Evolutionary conservation across 2,113 vertebrate genomes (phyloP).

Genomic region (Sterrhoptilus dennistouni): DNA sequence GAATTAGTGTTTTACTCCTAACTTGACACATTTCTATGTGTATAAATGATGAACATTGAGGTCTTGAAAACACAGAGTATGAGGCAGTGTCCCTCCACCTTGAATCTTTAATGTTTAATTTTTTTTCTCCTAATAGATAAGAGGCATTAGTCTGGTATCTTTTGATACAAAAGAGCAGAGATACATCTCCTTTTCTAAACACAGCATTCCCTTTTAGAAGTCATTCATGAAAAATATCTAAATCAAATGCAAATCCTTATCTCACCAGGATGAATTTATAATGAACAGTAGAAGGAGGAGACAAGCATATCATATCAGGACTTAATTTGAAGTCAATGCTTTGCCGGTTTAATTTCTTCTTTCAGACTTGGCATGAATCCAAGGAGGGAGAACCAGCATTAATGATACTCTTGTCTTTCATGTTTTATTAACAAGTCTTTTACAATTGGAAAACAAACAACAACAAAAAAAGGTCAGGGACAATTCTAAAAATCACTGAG

Average conservation of each 20-base stretch:
- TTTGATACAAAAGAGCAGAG: not conserved
- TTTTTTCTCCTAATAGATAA: not conserved
- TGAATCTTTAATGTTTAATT: not conserved
- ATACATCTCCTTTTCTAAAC: not conserved
- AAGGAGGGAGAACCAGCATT: not conserved
- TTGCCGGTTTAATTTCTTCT: not conserved
- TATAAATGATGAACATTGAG: not conserved
- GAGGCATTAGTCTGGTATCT: not conserved
- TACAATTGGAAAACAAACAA: not conserved
- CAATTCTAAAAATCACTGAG: not conserved
- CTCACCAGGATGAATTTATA: slow-evolving; percentile 1
- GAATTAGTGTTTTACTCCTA: not conserved
- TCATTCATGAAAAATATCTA: not conserved
- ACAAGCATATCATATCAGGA: not conserved
- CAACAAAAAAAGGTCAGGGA: not conserved
- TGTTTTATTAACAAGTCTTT: slow-evolving; percentile 24
- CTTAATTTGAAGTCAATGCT: slow-evolving; percentile 32
- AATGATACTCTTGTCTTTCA: not conserved
- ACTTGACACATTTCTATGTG: not conserved
- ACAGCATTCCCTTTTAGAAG: not conserved
- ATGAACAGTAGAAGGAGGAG: not conserved
- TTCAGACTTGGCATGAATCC: not conserved
- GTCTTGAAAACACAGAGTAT: not conserved
- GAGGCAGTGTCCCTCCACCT: not conserved
- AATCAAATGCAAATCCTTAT: not conserved